Base-by-base conservation (phyloP, 2,888 invertebrate genomes). In the Corbicula japonica region DNA sequence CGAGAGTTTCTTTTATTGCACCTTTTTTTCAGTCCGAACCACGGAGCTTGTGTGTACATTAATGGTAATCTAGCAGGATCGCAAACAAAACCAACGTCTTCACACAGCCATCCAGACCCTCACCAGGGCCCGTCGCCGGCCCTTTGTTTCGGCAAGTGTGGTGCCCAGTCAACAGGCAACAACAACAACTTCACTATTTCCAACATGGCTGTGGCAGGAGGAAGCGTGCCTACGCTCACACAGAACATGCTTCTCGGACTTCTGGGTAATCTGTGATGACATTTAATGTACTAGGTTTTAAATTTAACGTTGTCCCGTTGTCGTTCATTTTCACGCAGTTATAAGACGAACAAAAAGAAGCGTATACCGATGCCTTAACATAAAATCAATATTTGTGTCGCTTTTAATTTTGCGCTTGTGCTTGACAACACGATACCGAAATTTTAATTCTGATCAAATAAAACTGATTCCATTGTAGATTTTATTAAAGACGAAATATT, bases 191-290 rank as follows among this genome's bases (percentile, higher is more conserved):
- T 28, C 1, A 56, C 56, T 4, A 8, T 56, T 2, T 56, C 56
- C 1, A 56, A 63, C 28, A 50, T 63, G 21, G 50, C 35, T 48
- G 63, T 50, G 0, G 63, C 63, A n/a, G 63, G 63, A 15, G 63
- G 50, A 1, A 63, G 32, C 18, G 23, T 50, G n/a, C 0, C 35
- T 0, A 26, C 35, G 2, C n/a, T 63, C 35, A 48, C 50, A 35
- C 30, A 35, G 5, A 63, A 63, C 26, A n/a, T 2, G 18, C 34
- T 63, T 12, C 18, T 50, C 1, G 63, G 63, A 35, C 32, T 63
- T 1, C 26, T 63, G 28, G 63, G 63, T 63, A 63, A n/a, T n/a
- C n/a, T n/a, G n/a, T n/a, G n/a, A n/a, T n/a, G n/a, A n/a, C n/a
- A n/a, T n/a, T n/a, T n/a, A n/a, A n/a, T n/a, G n/a, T n/a, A n/a